phyloP scores from a whole-genome alignment of 2,113 vertebrate species.

The Holacanthus passer region DNA sequence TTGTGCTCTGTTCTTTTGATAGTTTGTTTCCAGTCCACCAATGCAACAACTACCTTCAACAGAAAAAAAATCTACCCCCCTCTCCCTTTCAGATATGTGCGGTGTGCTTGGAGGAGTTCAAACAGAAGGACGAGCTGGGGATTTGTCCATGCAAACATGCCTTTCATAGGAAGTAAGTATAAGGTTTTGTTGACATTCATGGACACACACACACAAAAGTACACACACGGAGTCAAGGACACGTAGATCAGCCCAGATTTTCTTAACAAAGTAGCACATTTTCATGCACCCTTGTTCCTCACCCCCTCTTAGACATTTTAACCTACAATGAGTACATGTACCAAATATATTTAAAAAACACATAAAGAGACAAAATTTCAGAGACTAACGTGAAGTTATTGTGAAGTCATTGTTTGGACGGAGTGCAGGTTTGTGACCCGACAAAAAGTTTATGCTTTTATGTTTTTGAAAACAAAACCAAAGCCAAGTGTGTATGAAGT shows the following conservation, averaged over 20 bases:
- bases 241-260: slow-evolving; percentile 22
- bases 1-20: slow-evolving; percentile 28
- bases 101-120: slow-evolving; percentile 98
- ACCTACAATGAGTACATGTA: neutral
- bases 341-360: neutral
- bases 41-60: neutral
- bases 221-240: slow-evolving; percentile 16
- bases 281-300: neutral
- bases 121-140: slow-evolving; percentile 97
- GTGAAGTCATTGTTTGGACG: neutral
- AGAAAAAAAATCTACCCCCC: slow-evolving; percentile 12
- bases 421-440: neutral
- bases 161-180: slow-evolving; percentile 98
- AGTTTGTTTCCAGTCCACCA: slow-evolving; percentile 13
- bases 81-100: slow-evolving; percentile 92
- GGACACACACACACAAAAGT: neutral
- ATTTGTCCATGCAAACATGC: slow-evolving; percentile 99
- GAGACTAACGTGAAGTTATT: neutral
- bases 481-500: slow-evolving; percentile 17
- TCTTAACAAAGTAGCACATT: neutral
- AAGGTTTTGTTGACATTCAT: slow-evolving; percentile 32
- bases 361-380: neutral
- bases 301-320: neutral
- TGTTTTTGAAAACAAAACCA: neutral
- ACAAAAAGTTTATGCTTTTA: neutral